Evolutionary conservation across 2,797 vertebrate species (phyloP), one percentile per base, ranked within the genome.

Genomic region (Nannoperca australis): DNA sequence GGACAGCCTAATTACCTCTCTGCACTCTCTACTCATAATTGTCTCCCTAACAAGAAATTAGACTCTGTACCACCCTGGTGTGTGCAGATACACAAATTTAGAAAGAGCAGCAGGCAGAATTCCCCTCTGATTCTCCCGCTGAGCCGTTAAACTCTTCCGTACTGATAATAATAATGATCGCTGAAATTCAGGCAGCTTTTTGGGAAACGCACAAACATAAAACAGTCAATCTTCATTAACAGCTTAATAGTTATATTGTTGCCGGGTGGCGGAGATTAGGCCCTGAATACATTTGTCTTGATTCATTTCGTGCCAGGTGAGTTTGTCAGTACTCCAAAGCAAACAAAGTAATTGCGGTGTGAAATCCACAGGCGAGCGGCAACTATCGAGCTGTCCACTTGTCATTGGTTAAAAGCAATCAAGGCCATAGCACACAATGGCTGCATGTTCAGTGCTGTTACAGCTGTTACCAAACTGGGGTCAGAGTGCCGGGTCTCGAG

Each of bases 311-410:
- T 36, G 42, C 66, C 24, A 54, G 44, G 83, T 72, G 69, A 84
- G 51, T 70, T 83, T 77, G 44, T 45, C 49, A 11, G 62, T 20
- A 12, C 47, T 70, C 18, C 1, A 77, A 79, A 78, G 50, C 84
- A 86, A 89, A 90, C 73, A 85, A n/a, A 55, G 49, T 73, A 82
- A 90, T 58, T 68, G 73, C 40, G 17, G 73, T 38, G 49, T 82
- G 15, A 85, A 81, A 79, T 71, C 66, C 54, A 40, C 32, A 61
- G 61, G 40, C 10, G 11, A 27, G 27, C 15, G 0, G 68, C 74
- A 78, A 74, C 73, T 74, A 73, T 69, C 1, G 4, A 78, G 61
- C 67, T 62, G 38, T 60, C 49, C 2, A 10, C 7, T 68, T 58
- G 18, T 73, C n/a, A 67, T 20, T 64, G 64, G 27, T 60, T 72